These are phyloP conservation scores for Lepeophtheirus nordmannii DNA, from an alignment of 2,888 invertebrate genomes.

Conservation along the genomic window DNA sequence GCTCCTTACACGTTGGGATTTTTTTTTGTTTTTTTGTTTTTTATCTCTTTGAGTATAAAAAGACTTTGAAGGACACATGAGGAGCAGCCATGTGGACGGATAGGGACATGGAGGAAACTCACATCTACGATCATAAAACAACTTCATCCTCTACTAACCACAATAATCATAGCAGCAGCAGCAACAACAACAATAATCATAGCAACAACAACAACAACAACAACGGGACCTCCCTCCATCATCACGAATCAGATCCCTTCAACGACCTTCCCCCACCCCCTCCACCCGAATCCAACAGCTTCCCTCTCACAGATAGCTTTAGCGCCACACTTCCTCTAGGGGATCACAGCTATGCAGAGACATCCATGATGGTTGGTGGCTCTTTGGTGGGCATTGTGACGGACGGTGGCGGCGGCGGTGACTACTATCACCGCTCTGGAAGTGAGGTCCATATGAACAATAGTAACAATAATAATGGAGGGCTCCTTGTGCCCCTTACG, in stretches of 20 bases:
- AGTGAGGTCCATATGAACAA: too few relatives aligned
- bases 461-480: background rate
- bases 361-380: slow-evolving; percentile 15
- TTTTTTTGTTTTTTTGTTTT: too few relatives aligned
- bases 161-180: too few relatives aligned
- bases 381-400: background rate
- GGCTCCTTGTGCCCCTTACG: background rate
- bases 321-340: background rate
- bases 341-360: background rate
- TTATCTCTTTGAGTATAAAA: too few relatives aligned
- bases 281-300: background rate
- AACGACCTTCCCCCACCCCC: slow-evolving; percentile 4
- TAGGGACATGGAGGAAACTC: slow-evolving; percentile 11
- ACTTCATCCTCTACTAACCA: too few relatives aligned
- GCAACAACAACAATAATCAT: too few relatives aligned
- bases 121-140: slow-evolving; percentile 8
- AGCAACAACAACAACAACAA: too few relatives aligned
- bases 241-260: background rate
- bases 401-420: background rate
- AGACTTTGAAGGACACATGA: too few relatives aligned
- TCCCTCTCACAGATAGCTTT: background rate
- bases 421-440: background rate
- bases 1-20: too few relatives aligned
- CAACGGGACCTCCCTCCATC: background rate
- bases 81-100: slow-evolving; percentile 8